Evolutionary conservation across 1,140 invertebrate species (phyloP).

Genomic region (Sesamia nonagrioides): DNA sequence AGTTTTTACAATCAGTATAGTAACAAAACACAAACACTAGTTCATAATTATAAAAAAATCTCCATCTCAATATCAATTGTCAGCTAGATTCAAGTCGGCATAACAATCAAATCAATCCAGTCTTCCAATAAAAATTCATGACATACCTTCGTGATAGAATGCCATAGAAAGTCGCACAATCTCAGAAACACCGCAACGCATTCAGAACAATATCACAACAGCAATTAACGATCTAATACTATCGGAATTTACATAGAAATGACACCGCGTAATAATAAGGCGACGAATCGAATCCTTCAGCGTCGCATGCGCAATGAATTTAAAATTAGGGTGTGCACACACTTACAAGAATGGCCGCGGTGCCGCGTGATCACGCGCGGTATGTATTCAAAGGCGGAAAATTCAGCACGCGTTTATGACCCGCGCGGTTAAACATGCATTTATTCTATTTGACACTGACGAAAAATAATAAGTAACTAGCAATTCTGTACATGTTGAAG

Average conservation of each 20-base stretch:
- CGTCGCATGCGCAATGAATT: conserved; percentile 44
- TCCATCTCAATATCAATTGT: too few species aligned
- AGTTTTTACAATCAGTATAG: too few species aligned
- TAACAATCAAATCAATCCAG: not conserved
- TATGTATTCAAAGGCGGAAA: not conserved
- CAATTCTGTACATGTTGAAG: too few species aligned
- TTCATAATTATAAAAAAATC: too few species aligned
- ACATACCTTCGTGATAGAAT: not conserved
- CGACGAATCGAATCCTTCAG: conserved; percentile 46
- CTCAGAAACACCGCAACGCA: not conserved
- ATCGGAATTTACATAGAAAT: conserved; percentile 61
- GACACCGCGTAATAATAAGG: conserved; percentile 61
- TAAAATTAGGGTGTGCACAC: not conserved
- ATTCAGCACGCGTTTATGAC: not conserved
- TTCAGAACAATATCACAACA: not conserved
- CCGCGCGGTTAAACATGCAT: not conserved
- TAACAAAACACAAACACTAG: too few species aligned
- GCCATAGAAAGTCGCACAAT: not conserved
- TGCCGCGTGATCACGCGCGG: too few species aligned
- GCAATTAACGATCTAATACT: conserved; percentile 55
- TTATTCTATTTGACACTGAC: too few species aligned
- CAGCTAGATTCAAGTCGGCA: not conserved
- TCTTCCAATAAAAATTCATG: not conserved
- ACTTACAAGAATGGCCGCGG: not conserved
- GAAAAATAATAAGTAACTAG: too few species aligned